phyloP scores from a whole-genome alignment of 2,888 invertebrate genomes.

The Epinotia ramella region DNA sequence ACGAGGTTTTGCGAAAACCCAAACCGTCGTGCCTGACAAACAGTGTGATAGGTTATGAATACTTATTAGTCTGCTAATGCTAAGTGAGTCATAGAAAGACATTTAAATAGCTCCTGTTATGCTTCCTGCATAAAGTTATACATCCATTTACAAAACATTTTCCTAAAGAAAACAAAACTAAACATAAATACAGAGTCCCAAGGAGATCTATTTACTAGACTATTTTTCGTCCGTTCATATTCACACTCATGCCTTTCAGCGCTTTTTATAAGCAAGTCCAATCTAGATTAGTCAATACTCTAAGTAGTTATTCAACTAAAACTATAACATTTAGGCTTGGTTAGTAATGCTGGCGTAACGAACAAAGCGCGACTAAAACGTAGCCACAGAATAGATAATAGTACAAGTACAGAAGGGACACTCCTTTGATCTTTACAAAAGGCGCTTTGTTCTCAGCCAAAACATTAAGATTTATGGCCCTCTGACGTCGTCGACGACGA shows the following conservation, averaged over 20 bases:
- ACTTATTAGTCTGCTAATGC: not conserved
- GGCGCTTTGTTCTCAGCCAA: too few species aligned
- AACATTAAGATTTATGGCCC: too few species aligned
- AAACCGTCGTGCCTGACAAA: not conserved
- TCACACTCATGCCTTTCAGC: too few species aligned
- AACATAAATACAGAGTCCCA: not conserved
- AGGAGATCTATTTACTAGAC: not conserved
- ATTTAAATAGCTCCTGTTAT: not conserved
- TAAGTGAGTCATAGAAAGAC: constrained; percentile 2
- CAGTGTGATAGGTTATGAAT: constrained; percentile 5
- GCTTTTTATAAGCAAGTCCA: too few species aligned
- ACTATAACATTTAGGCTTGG: not conserved
- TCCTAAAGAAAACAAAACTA: not conserved
- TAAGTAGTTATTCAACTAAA: not conserved
- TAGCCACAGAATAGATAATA: too few species aligned
- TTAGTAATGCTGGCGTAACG: not conserved
- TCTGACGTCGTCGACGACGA: too few species aligned
- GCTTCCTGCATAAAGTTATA: not conserved
- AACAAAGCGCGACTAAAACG: not conserved
- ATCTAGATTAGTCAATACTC: too few species aligned
- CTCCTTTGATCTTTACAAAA: too few species aligned
- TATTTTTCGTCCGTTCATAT: too few species aligned
- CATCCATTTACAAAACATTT: too few species aligned
- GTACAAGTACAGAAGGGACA: too few species aligned
- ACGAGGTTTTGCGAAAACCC: not conserved